Base-by-base conservation (phyloP, 1,140 invertebrate genomes). In the Eubasilissa regina region DNA sequence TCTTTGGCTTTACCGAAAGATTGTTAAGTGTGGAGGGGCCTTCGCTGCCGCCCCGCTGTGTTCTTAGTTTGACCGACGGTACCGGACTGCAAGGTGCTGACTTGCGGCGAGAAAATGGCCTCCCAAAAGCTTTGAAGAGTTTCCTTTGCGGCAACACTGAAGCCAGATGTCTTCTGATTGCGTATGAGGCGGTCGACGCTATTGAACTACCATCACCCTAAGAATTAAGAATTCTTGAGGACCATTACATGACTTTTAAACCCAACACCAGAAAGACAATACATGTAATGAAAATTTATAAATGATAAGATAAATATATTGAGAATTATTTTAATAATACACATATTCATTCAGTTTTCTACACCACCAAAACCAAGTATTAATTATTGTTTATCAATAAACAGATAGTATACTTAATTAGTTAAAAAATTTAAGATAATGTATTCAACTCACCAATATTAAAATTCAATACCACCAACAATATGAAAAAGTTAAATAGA, bases 81-180 rank as follows among this genome's bases (percentile, higher is more conserved):
- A 91, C 87, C 0, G 92, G 92, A 48, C 92, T 93, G 58, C 91
- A 91, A 0, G 92, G 92, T 12, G 89, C 92, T 8, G 92, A 93
- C 86, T 93, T 93, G 84, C 92, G 90, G 76, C 91, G 88, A 6
- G 48, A 21, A 85, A 94, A 93, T 13, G 92, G 92, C 83, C 92
- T 90, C 75, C 90, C 87, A 58, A 93, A 88, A 70, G 92, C 86
- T 85, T 89, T 90, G 81, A 92, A 91, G 83, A 92, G 87, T 60
- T 87, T 88, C 80, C 81, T 85, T 80, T 88, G 88, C 13, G 89
- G 87, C 84, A 90, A 86, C 81, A 89, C 87, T 56, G 87, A 87
- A 78, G 89, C 88, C 19, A 89, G 86, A 74, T 88, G 88, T 77
- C 87, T 86, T 66, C 89, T 85, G 72, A 90, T 84, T 72, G 87